A percentile compares a stretch with the other conserved stretches of the same genome.
phyloP scores from a whole-genome alignment of 2,113 vertebrate species.

The Brienomyrus brachyistius region DNA sequence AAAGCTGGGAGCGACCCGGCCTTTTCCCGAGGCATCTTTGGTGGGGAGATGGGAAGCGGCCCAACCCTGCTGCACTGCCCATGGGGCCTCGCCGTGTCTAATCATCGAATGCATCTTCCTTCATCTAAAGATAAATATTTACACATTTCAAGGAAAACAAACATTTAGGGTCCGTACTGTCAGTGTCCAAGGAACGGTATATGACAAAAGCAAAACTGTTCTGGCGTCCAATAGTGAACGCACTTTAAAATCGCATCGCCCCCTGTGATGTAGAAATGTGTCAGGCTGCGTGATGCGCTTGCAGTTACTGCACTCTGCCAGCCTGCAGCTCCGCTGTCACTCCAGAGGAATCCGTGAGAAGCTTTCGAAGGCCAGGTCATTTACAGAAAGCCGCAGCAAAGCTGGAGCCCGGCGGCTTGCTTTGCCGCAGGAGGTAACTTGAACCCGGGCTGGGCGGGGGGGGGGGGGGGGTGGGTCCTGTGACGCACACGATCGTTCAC shows the following conservation, averaged over 20 bases:
- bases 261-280: background rate
- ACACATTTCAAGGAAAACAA: background rate
- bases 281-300: background rate
- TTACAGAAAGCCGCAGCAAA: slow-evolving; percentile 59
- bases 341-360: slow-evolving; percentile 28
- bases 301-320: background rate
- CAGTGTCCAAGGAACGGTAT: background rate
- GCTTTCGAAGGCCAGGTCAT: slow-evolving; percentile 34
- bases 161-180: background rate
- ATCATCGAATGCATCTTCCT: background rate
- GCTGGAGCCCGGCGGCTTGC: slow-evolving; percentile 27
- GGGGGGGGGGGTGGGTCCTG: slow-evolving; percentile 19
- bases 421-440: slow-evolving; percentile 49
- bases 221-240: background rate
- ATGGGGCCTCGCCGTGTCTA: background rate
- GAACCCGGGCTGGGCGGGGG: slow-evolving; percentile 42
- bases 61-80: background rate
- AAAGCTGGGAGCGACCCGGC: slow-evolving; percentile 23
- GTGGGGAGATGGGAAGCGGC: slow-evolving; percentile 25
- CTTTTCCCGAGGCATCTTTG: slow-evolving; percentile 26
- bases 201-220: background rate
- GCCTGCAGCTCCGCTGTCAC: background rate
- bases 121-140: background rate
- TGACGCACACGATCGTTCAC: slow-evolving; percentile 29
- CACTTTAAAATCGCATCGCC: background rate